Base-by-base conservation (phyloP, 2,888 invertebrate species). In the Aporophyla lueneburgensis region DNA sequence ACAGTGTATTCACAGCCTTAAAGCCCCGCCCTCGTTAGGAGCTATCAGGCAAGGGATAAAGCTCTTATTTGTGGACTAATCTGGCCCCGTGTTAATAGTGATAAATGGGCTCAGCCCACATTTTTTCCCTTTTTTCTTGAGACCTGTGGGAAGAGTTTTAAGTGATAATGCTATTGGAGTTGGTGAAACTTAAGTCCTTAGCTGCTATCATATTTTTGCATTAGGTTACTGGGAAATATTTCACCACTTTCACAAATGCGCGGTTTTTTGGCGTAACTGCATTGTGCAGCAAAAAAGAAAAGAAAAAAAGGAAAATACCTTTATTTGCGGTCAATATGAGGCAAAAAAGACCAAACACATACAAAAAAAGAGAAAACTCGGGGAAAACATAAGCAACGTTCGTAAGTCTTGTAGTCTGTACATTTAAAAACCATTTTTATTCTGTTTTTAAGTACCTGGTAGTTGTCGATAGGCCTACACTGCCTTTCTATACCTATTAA, bases 51-150 rank as follows among this genome's bases (percentile, higher is more conserved):
- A 74, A 58, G 67, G 85, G 78, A 88, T 88, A 81, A 88, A 84
- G 80, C 88, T 91, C 90, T 90, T 91, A 92, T 92, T 93, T 89
- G 89, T 86, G 86, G 86, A 90, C 91, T 92, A 92, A 93, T 92
- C 91, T 89, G 82, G 72, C 83, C 87, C 87, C 76, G 82, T 91
- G 90, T 90, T 92, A 92, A 92, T 92, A 90, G 86, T 88, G 90
- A 89, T 87, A 90, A 90, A 93, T 90, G 89, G 62, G 80, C 49
- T 72, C 59, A 68, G n/a, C 72, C 76, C 63, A 86, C 76, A 77
- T 80, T 84, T 79, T 80, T 78, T 73, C 21, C 51, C 33, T 27
- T 51, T 71, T 71, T 84, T 56, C 68, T 82, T 54, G 46, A 19
- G n/a, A 77, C 12, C 73, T 72, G 69, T 59, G 73, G 40, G 33